Base-by-base conservation (phyloP, 2,888 invertebrate species). In the Erebia ligea region DNA sequence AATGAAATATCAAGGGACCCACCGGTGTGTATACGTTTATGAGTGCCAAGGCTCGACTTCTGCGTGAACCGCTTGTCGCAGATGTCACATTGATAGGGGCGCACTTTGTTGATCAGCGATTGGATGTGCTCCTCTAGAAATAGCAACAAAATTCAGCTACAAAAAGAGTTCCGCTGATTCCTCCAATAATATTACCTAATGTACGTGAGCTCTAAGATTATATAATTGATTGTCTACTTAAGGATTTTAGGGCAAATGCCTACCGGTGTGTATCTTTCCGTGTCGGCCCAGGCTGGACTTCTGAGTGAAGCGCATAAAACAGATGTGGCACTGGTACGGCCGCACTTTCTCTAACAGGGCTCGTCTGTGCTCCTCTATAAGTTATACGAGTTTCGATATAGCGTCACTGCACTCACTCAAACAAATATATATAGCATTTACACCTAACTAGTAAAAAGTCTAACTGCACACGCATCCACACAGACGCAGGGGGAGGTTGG, bases 21-120 rank as follows among this genome's bases (percentile, higher is more conserved):
- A 94, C 94, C 94, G 80, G 96, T 96, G 89, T 97, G 97, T 82
- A 96, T 96, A 85, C 96, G 95, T 88, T 96, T 96, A 94, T 97
- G 97, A 83, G 96, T 96, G 91, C 96, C 97, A 81, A 97, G 94
- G 91, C 96, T 96, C 86, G 96, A 96, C 92, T 97, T 97, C 93
- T 97, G 97, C 79, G 96, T 96, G 92, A 97, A 97, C 86, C 96
- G 94, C 93, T 97, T 97, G 88, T 95, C 94, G 90, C 97, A 97
- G 86, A 96, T 94, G 89, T 96, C 96, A 89, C 97, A 97, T 87
- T 96, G 94, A 91, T 93, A 94, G 83, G 94, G 94, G 85, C 94
- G 94, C 91, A 94, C 94, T 93, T 94, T 94, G 94, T 94, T 93
- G 94, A 94, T 93, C 93, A 94, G 94, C 94, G 94, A 93, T 92